phyloP scores from a whole-genome alignment of 2,113 vertebrate species.

The Orcinus orca region DNA sequence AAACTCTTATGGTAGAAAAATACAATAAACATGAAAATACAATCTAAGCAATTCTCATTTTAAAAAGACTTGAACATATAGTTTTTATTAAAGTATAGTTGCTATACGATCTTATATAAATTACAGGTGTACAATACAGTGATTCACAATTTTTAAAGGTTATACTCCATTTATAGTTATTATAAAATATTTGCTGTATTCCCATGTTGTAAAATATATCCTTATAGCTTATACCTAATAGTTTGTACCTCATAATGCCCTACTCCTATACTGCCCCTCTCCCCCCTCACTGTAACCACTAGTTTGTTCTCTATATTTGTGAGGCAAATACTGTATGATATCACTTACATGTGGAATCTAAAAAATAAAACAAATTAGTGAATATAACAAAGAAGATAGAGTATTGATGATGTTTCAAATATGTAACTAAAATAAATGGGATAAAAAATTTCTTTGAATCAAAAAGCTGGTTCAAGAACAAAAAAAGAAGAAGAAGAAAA shows the following conservation, averaged over 20 bases:
- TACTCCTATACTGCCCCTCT: background rate
- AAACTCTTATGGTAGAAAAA: background rate
- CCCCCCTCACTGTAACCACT: background rate
- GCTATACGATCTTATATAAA: background rate
- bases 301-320: background rate
- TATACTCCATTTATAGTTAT: background rate
- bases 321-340: background rate
- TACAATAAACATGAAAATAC: background rate
- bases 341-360: background rate
- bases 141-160: background rate
- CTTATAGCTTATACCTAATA: background rate
- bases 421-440: background rate
- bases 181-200: background rate
- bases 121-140: background rate
- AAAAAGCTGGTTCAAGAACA: background rate
- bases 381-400: background rate
- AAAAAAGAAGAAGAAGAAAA: background rate
- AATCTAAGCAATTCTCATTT: background rate
- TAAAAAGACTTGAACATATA: background rate
- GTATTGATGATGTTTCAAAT: slow-evolving; percentile 24
- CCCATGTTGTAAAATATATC: background rate
- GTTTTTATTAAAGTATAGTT: background rate
- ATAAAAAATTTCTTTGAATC: slow-evolving; percentile 32
- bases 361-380: background rate
- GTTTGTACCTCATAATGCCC: background rate